phyloP scores from a whole-genome alignment of 2,888 invertebrate species.

The Cosmia trapezina region DNA sequence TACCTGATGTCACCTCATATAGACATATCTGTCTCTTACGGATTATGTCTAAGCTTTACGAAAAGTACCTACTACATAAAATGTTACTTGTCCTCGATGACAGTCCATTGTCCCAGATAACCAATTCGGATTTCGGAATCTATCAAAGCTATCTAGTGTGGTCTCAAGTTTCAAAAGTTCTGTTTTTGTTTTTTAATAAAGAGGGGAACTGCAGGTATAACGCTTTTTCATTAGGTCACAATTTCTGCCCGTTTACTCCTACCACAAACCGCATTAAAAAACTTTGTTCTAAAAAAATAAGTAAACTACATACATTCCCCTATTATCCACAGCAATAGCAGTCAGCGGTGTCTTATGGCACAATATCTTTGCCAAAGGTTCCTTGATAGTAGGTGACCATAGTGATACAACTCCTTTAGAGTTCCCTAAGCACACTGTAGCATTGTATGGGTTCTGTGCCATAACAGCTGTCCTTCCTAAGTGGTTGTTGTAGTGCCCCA shows the following conservation, averaged over 20 bases:
- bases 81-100: neutral
- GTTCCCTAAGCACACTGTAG: conserved; percentile 97
- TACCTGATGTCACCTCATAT: neutral
- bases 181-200: too few relatives aligned
- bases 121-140: neutral
- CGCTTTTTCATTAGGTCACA: too few relatives aligned
- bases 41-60: neutral
- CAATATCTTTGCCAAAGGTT: conserved; percentile 97
- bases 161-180: too few relatives aligned
- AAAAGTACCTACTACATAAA: neutral
- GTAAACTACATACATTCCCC: conserved; percentile 92
- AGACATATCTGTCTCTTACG: neutral
- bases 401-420: conserved; percentile 97
- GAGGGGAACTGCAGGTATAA: too few relatives aligned
- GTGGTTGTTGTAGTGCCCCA: conserved; percentile 94
- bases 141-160: too few relatives aligned
- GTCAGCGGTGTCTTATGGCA: conserved; percentile 96
- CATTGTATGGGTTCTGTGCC: conserved; percentile 98
- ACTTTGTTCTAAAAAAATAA: neutral
- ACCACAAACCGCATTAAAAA: too few relatives aligned
- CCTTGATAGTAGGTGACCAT: conserved; percentile 97
- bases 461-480: conserved; percentile 95
- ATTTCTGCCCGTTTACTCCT: too few relatives aligned
- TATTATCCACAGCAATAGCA: conserved; percentile 95
- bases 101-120: neutral